These are phyloP conservation scores for Anoplolepis gracilipes DNA, from an alignment of 1,140 invertebrate genomes.

Conservation along the genomic window DNA sequence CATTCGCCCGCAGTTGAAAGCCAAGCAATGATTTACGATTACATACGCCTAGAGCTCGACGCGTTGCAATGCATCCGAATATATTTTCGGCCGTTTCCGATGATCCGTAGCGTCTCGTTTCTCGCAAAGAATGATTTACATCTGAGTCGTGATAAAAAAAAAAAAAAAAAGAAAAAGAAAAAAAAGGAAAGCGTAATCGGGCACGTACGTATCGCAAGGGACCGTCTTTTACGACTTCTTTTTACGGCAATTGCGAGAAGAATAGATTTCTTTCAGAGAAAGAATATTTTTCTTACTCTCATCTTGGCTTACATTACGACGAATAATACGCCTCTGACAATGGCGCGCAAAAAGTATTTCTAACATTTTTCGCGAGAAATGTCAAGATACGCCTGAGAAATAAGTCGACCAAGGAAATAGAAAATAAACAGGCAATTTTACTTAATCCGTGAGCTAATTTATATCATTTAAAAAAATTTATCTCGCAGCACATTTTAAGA, in stretches of 20 bases:
- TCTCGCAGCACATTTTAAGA: background rate
- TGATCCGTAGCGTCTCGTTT: background rate
- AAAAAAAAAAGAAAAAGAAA: constrained; percentile 14
- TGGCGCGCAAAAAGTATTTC: background rate
- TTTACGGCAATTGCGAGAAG: constrained; percentile 30
- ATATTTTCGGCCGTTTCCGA: constrained; percentile 25
- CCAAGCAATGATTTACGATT: background rate
- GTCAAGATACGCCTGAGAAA: background rate
- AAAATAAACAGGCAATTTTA: background rate
- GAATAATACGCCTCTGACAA: background rate
- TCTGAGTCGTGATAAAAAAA: background rate
- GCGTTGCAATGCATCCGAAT: constrained; percentile 6
- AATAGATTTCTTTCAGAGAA: constrained; percentile 31
- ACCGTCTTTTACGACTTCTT: constrained; percentile 31
- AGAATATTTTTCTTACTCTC: constrained; percentile 4
- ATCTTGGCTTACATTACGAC: background rate
- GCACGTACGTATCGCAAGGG: constrained; percentile 31
- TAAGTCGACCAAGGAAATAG: background rate
- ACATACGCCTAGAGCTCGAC: background rate
- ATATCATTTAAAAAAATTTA: background rate
- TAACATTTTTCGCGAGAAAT: background rate
- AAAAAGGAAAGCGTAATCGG: constrained; percentile 13
- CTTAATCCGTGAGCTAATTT: background rate
- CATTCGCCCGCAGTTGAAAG: background rate
- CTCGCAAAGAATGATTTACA: constrained; percentile 45